phyloP scores from a whole-genome alignment of 2,113 vertebrate genomes.

The Cromileptes altivelis region DNA sequence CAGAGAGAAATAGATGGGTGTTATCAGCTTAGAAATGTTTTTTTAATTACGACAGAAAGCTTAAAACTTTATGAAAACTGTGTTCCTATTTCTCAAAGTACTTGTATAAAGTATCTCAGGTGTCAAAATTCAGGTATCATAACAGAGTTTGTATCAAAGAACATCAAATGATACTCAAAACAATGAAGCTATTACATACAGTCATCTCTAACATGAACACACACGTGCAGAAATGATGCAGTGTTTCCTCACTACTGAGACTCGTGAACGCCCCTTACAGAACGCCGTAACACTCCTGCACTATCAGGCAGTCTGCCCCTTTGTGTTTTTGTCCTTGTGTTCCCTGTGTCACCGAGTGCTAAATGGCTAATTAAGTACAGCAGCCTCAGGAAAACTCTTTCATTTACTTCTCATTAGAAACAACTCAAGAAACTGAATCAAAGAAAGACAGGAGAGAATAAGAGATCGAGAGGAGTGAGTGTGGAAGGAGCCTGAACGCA shows the following conservation, averaged over 20 bases:
- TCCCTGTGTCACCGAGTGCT: slow-evolving; percentile 24
- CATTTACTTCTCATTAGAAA: slow-evolving; percentile 50
- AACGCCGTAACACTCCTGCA: background rate
- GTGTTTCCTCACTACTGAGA: background rate
- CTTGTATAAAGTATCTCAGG: too few relatives aligned
- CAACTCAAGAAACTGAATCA: slow-evolving; percentile 15
- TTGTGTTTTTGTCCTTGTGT: background rate
- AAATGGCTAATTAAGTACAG: slow-evolving; percentile 46
- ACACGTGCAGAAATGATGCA: background rate
- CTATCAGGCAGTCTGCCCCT: background rate
- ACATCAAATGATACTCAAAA: background rate
- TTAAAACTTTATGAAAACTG: background rate
- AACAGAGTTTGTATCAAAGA: background rate
- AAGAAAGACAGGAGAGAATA: slow-evolving; percentile 5
- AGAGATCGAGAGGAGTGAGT: background rate
- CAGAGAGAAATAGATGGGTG: background rate
- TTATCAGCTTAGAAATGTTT: background rate
- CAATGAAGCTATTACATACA: background rate
- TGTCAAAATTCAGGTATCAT: background rate
- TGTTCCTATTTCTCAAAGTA: background rate
- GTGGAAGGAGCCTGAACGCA: slow-evolving; percentile 36
- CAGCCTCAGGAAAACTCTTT: slow-evolving; percentile 41
- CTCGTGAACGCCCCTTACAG: background rate
- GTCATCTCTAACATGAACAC: background rate
- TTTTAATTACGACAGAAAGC: background rate